phyloP scores from a whole-genome alignment of 2,797 vertebrate genomes.

The Diplodus puntazzo region DNA sequence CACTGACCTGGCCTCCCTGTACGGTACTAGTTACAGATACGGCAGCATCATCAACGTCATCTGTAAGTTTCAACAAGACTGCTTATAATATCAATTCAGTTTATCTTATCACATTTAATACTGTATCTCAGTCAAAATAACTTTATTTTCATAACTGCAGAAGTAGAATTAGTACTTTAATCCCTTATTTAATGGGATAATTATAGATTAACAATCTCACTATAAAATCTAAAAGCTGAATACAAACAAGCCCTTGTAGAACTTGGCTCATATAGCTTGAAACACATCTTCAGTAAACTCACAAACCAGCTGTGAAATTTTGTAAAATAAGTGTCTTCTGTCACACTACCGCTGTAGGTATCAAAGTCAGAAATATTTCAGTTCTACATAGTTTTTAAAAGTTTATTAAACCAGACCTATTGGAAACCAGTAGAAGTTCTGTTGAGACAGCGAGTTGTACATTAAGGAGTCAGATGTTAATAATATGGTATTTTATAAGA shows the following conservation, averaged over 20 bases:
- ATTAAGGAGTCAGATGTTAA: too few relatives aligned
- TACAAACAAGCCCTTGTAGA: background rate
- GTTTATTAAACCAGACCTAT: background rate
- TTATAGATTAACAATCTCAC: too few relatives aligned
- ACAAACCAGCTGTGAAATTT: too few relatives aligned
- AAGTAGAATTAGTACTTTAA: background rate
- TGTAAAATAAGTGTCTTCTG: background rate
- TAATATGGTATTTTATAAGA: background rate
- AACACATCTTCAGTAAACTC: background rate
- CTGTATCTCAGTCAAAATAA: too few relatives aligned
- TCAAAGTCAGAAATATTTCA: background rate
- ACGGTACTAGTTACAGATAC: constrained; percentile 88
- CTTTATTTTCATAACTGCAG: background rate
- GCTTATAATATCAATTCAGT: background rate
- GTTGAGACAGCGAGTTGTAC: background rate
- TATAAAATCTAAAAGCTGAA: too few relatives aligned
- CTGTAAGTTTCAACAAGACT: constrained; percentile 87
- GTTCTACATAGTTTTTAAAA: background rate
- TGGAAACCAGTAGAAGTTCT: background rate
- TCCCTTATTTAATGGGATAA: too few relatives aligned
- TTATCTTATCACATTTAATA: background rate
- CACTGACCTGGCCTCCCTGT: constrained; percentile 86
- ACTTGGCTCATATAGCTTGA: too few relatives aligned
- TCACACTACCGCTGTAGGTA: background rate
- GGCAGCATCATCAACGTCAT: constrained; percentile 94